Conservation (phyloP, 2,888 invertebrate species). For the Lasioglossum leucozonium region DNA sequence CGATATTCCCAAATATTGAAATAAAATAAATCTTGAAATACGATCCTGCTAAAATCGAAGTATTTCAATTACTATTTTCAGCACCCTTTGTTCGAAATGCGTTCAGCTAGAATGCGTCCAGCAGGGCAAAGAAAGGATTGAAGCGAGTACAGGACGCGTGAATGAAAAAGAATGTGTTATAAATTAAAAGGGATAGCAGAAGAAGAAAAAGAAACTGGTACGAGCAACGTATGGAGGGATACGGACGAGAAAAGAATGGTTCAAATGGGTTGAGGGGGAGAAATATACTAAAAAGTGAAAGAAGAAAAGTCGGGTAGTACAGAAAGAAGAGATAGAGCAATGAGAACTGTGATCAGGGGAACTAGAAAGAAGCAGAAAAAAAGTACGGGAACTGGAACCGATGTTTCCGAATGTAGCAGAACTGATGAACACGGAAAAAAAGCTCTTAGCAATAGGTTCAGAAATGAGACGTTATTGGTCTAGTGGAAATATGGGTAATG, state of each 20-base stretch:
- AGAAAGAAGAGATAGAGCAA: not conserved
- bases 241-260: not conserved
- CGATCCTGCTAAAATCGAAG: not conserved
- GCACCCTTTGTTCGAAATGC: not conserved
- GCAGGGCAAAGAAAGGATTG: not conserved
- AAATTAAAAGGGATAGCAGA: not conserved
- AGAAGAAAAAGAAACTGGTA: not conserved
- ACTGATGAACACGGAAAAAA: not conserved
- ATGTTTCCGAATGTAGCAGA: not conserved
- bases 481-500: not conserved
- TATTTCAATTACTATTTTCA: not conserved
- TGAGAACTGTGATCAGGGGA: not conserved
- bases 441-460: not conserved
- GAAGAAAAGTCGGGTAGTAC: not conserved
- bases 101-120: not conserved
- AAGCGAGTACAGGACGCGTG: not conserved
- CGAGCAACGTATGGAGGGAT: not conserved
- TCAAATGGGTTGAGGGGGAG: not conserved
- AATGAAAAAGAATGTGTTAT: not conserved
- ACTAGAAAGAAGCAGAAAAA: not conserved
- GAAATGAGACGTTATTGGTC: not conserved
- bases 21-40: no score
- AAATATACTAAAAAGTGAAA: not conserved
- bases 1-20: no score
- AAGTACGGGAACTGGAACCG: not conserved